Evolutionary conservation across 2,888 invertebrate genomes (phyloP).

Genomic region (Agrochola lota): DNA sequence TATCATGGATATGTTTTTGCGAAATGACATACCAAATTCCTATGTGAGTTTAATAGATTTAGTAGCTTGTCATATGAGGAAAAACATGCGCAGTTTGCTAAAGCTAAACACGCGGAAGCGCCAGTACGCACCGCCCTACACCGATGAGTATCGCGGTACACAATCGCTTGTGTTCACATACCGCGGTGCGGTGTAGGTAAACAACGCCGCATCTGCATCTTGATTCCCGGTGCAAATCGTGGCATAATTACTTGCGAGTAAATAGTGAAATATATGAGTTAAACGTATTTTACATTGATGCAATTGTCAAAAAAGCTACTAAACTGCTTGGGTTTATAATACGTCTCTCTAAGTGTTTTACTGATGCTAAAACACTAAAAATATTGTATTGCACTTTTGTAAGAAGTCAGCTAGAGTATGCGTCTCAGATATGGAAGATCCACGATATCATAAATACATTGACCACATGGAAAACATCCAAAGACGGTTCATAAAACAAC

Average conservation of each 20-base stretch:
- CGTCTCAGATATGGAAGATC: too few species aligned
- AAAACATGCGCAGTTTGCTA: neutral
- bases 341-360: too few species aligned
- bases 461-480: too few species aligned
- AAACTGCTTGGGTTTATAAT: too few species aligned
- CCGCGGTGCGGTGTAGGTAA: constrained; percentile 24
- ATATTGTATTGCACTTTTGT: too few species aligned
- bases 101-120: constrained; percentile 19
- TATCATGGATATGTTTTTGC: neutral
- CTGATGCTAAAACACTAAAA: too few species aligned
- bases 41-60: neutral
- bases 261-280: neutral
- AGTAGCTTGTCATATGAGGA: neutral
- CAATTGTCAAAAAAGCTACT: too few species aligned
- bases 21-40: neutral
- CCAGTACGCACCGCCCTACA: neutral
- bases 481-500: too few species aligned
- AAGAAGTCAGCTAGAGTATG: too few species aligned
- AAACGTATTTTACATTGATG: too few species aligned
- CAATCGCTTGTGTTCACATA: constrained; percentile 25
- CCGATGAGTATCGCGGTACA: neutral
- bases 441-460: too few species aligned
- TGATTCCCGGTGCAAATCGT: neutral
- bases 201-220: constrained; percentile 18
- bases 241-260: neutral